A percentile compares a stretch with the other conserved stretches of the same genome.
Evolutionary conservation across 2,113 vertebrate genomes (phyloP).

Genomic region (Electrona antarctica): DNA sequence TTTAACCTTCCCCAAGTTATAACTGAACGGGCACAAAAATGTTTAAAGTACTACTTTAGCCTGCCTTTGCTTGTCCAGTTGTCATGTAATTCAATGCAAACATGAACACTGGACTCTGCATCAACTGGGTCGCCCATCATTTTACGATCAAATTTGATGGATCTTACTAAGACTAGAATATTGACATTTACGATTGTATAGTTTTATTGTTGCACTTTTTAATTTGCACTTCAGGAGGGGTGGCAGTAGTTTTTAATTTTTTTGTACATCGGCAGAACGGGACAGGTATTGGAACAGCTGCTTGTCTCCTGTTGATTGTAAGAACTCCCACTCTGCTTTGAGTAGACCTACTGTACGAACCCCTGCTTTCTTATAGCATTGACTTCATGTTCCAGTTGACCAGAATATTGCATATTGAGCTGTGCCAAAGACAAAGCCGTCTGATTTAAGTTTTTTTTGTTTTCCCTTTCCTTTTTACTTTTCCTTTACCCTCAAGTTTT

Average conservation of each 20-base stretch:
- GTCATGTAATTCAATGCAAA: constrained; percentile 56
- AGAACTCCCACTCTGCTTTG: constrained; percentile 78
- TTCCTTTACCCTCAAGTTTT: constrained; percentile 69
- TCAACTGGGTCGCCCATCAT: constrained; percentile 58
- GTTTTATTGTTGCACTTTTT: constrained; percentile 97
- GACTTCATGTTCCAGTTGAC: constrained; percentile 78
- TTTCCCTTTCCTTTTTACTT: constrained; percentile 80
- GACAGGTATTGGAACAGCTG: constrained; percentile 74
- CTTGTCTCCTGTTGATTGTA: constrained; percentile 82
- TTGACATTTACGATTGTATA: constrained; percentile 85
- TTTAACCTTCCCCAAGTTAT: constrained; percentile 71
- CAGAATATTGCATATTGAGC: constrained; percentile 78
- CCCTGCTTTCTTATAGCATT: constrained; percentile 72
- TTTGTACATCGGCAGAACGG: constrained; percentile 87
- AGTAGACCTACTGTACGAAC: constrained; percentile 77
- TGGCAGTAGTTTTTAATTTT: constrained; percentile 98
- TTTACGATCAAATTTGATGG: constrained; percentile 74
- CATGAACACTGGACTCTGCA: constrained; percentile 56
- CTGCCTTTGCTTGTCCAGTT: constrained; percentile 66
- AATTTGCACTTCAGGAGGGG: constrained; percentile 95
- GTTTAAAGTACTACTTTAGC: constrained; percentile 64
- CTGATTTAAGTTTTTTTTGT: no score
- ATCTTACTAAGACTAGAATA: constrained; percentile 85
- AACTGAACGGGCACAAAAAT: constrained; percentile 71
- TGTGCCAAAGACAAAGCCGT: constrained; percentile 91